Base-by-base conservation (phyloP, 2,113 vertebrate genomes). In the Siphamia tubifer region DNA sequence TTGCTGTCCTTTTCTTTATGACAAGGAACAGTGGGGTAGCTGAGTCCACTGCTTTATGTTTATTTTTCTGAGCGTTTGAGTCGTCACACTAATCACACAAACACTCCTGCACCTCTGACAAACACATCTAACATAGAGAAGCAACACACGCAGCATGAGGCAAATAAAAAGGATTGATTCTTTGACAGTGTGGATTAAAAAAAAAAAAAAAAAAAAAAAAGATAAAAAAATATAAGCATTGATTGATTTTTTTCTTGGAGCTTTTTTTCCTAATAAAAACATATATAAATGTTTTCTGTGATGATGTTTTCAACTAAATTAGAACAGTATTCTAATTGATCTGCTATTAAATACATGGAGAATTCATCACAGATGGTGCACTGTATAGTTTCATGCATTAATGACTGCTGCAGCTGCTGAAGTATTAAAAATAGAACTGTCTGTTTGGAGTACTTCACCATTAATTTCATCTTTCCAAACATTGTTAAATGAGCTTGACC, bases 131-230 rank as follows among this genome's bases (percentile, higher is more conserved):
- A 34, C 5, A 34, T 12, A 8, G 6, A 60, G 43, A 20, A 34
- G 12, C 56, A 71, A 71, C 45, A 68, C 63, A 21, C 24, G 5
- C 44, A 58, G 45, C 15, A 1, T 42, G 68, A 70, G 49, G 38
- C 23, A 75, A 76, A 68, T 31, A 54, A 71, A 58, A 32, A 8
- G 19, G 38, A 81, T 76, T 40, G 53, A 82, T 84, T 71, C 34
- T 60, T 69, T 74, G 20, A 72, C 42, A 25, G 36, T 35, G 23
- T 6, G 21, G 47, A 44, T n/a, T n/a, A n/a, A n/a, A n/a, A n/a
- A n/a, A n/a, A n/a, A 16, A 43, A 61, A 53, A 48, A 8, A 39
- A 44, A 45, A 31, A 23, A 5, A 4, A 78, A 15, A 23, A 19
- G 40, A 38, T 32, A 28, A 62, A 25, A 8, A 23, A 2, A 16